Conservation (phyloP, 2,113 vertebrate species). For the Hippolais icterina region DNA sequence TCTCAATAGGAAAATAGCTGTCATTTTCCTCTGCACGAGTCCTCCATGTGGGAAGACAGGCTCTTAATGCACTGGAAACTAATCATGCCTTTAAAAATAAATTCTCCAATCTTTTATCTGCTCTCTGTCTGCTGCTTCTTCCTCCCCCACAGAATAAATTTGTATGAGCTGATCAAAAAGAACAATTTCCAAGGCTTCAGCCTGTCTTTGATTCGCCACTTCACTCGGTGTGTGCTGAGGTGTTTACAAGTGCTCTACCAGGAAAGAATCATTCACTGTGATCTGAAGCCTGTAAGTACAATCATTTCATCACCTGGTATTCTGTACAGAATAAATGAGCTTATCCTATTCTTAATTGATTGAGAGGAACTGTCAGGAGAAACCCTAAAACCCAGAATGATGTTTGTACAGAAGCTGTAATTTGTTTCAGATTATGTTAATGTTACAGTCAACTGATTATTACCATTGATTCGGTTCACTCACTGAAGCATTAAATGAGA, state of each 20-base stretch:
- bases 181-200: slow-evolving; percentile 95
- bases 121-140: neutral
- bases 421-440: neutral
- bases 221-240: slow-evolving; percentile 85
- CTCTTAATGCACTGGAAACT: neutral
- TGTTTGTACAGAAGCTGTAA: neutral
- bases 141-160: slow-evolving; percentile 80
- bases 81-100: neutral
- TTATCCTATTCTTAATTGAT: neutral
- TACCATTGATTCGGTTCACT: neutral
- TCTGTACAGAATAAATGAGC: neutral
- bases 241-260: slow-evolving; percentile 91
- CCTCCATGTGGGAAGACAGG: neutral
- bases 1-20: neutral
- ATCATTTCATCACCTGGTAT: neutral
- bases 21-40: neutral
- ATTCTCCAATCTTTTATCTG: neutral
- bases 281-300: slow-evolving; percentile 88
- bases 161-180: slow-evolving; percentile 92
- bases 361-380: neutral
- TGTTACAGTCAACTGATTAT: neutral
- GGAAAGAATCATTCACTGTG: slow-evolving; percentile 95
- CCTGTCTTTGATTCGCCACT: slow-evolving; percentile 83
- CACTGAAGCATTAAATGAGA: neutral
- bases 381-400: neutral